Percentiles rank a stretch among this genome's conserved stretches.
phyloP scores from a whole-genome alignment of 1,140 invertebrate species.

The Amyelois transitella region DNA sequence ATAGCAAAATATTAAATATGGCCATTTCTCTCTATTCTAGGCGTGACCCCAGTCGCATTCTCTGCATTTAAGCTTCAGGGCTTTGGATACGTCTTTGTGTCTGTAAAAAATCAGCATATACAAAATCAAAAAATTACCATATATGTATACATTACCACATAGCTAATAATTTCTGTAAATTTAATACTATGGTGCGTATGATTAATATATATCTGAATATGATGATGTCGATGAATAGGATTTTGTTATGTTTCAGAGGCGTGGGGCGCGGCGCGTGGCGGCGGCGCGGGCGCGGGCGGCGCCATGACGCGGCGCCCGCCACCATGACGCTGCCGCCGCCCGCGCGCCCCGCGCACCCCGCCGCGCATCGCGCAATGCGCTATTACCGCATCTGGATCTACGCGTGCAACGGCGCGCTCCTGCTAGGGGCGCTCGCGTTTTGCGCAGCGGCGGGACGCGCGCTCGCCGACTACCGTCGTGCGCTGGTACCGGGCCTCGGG shows the following conservation, averaged over 20 bases:
- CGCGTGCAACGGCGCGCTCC: conserved; percentile 90
- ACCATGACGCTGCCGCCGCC: conserved; percentile 70
- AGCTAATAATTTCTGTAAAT: too few relatives aligned
- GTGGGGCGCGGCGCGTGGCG: conserved; percentile 68
- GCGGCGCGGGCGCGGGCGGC: conserved; percentile 68
- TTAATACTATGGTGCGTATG: too few relatives aligned
- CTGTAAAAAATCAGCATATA: too few relatives aligned
- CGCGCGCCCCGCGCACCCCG: conserved; percentile 64
- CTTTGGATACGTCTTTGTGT: too few relatives aligned
- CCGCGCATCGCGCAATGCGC: conserved; percentile 67
- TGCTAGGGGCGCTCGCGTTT: conserved; percentile 87
- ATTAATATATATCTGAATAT: too few relatives aligned
- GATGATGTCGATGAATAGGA: background rate
- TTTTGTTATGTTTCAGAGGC: conserved; percentile 47
- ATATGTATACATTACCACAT: too few relatives aligned
- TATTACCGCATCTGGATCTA: conserved; percentile 96
- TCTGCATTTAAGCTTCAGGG: too few relatives aligned
- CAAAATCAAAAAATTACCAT: too few relatives aligned
- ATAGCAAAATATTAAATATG: too few relatives aligned
- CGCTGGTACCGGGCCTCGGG: conserved; percentile 82
- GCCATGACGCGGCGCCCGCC: conserved; percentile 62
- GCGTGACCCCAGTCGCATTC: too few relatives aligned
- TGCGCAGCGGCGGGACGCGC: conserved; percentile 83
- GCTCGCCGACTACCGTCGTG: conserved; percentile 81
- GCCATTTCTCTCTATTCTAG: too few relatives aligned